A percentile compares a stretch with the other conserved stretches of the same genome.
Conservation (phyloP, 2,113 vertebrate species). For the Leptobrachium ailaonicum region DNA sequence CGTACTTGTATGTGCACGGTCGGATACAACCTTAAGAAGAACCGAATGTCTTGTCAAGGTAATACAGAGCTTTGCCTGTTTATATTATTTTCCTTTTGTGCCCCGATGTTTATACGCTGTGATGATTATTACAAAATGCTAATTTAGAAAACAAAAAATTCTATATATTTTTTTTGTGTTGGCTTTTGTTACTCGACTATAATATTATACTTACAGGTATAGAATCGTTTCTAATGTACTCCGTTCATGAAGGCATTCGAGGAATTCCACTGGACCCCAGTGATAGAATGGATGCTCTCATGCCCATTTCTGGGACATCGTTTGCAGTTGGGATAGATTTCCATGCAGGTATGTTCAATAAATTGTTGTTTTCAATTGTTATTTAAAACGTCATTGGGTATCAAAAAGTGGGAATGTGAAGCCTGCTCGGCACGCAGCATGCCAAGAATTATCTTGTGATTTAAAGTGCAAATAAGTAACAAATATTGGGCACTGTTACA, state of each 20-base stretch:
- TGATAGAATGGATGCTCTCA: constrained; percentile 91
- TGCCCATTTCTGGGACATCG: constrained; percentile 91
- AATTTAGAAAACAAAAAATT: not conserved
- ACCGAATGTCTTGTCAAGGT: constrained; percentile 94
- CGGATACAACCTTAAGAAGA: constrained; percentile 88
- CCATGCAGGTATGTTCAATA: constrained; percentile 82
- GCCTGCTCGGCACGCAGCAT: too few relatives aligned
- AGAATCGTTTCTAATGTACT: constrained; percentile 96
- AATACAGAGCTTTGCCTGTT: not conserved
- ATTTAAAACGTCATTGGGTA: too few relatives aligned
- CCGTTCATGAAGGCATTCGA: constrained; percentile 91
- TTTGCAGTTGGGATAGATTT: constrained; percentile 98
- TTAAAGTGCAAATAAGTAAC: too few relatives aligned
- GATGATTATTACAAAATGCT: not conserved
- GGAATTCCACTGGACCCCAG: constrained; percentile 90
- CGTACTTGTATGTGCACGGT: constrained; percentile 93
- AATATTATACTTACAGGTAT: constrained; percentile 70
- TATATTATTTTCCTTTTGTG: not conserved
- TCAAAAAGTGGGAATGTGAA: too few relatives aligned
- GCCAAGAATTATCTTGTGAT: too few relatives aligned
- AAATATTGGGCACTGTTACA: too few relatives aligned
- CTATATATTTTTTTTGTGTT: not conserved
- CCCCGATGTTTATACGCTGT: not conserved
- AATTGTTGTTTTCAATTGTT: too few relatives aligned
- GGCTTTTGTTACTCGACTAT: not conserved